phyloP scores from a whole-genome alignment of 23 tunicate species.

The Trididemnum miniatum region DNA sequence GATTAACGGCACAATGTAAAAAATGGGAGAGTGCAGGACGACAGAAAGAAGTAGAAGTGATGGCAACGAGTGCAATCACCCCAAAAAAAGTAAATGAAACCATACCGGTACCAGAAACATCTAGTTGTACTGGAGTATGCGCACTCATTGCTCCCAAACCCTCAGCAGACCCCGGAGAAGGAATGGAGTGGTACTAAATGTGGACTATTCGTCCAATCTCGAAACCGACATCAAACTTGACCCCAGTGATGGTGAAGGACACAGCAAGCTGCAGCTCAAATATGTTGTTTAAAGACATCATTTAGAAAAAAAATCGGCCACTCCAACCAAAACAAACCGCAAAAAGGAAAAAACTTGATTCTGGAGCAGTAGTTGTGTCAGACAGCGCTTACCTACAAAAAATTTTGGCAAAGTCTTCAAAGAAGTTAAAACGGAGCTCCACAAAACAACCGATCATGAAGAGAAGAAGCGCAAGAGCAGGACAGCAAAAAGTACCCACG shows the following conservation, averaged over 20 bases:
- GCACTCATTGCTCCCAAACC: background rate
- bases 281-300: background rate
- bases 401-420: too few species aligned
- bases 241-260: background rate
- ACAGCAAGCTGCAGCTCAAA: background rate
- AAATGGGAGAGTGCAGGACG: slow-evolving; percentile 4
- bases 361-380: background rate
- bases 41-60: background rate
- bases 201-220: background rate
- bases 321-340: background rate
- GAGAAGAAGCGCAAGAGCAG: background rate
- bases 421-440: too few species aligned
- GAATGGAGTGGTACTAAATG: background rate
- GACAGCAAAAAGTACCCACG: background rate
- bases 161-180: background rate
- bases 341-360: background rate
- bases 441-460: background rate
- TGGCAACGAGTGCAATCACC: background rate
- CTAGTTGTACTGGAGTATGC: slow-evolving; percentile 1
- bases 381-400: background rate
- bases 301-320: background rate
- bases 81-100: background rate
- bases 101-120: background rate
- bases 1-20: background rate
- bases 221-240: background rate